Evolutionary conservation across 2,888 invertebrate genomes (phyloP).

Genomic region (Steinernema scapterisci): DNA sequence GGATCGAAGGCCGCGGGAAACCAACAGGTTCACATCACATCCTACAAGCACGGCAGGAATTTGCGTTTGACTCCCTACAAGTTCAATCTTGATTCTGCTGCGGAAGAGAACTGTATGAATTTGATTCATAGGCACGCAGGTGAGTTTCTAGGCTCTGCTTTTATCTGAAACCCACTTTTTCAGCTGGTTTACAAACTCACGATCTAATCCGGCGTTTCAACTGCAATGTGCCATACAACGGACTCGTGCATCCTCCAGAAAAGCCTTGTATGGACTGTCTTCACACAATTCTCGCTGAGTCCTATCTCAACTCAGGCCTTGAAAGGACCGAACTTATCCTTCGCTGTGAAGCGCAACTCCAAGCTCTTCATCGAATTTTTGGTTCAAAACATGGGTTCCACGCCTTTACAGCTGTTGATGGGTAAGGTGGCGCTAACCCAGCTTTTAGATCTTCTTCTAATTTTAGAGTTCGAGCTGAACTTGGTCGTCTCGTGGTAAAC

Average conservation of each 20-base stretch:
- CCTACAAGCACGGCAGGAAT: constrained; percentile 79
- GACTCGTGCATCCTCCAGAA: constrained; percentile 93
- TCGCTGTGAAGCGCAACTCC: constrained; percentile 84
- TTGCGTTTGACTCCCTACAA: constrained; percentile 85
- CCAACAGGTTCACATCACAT: constrained; percentile 74
- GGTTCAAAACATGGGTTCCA: constrained; percentile 98
- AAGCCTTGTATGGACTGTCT: constrained; percentile 90
- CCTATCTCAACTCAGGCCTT: constrained; percentile 68
- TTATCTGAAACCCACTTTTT: constrained; percentile 35
- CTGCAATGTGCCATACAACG: constrained; percentile 95
- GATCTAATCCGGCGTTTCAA: constrained; percentile 93
- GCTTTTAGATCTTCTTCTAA: constrained; percentile 29
- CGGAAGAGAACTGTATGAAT: constrained; percentile 84
- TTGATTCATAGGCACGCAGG: constrained; percentile 71
- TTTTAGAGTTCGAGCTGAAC: constrained; percentile 86
- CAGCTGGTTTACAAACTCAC: constrained; percentile 74
- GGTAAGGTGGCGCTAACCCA: constrained; percentile 43
- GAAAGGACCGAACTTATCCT: constrained; percentile 72
- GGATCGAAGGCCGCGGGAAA: constrained; percentile 96
- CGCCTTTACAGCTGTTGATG: constrained; percentile 71
- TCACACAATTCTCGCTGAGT: constrained; percentile 79
- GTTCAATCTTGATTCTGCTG: constrained; percentile 87
- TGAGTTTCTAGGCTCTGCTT: constrained; percentile 55
- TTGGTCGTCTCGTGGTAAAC: constrained; percentile 87
- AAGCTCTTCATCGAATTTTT: constrained; percentile 86